Percentiles rank a stretch among this genome's conserved stretches.
phyloP scores from a whole-genome alignment of 2,888 invertebrate species.

The Nineta flava region DNA sequence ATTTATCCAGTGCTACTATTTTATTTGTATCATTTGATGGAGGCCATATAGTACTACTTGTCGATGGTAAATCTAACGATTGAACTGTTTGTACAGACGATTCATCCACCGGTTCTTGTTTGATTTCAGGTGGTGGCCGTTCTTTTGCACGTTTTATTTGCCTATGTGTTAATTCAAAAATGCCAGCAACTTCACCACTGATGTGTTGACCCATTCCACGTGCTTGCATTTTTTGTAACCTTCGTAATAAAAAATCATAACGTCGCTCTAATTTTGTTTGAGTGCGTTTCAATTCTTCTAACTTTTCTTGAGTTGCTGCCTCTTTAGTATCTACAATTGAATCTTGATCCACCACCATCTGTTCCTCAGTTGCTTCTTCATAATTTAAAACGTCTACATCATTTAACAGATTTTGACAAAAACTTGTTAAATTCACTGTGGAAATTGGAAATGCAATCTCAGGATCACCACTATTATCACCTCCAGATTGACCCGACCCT shows the following conservation, averaged over 20 bases:
- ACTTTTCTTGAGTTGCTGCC: slow-evolving; percentile 32
- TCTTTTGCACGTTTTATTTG: slow-evolving; percentile 21
- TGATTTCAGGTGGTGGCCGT: neutral
- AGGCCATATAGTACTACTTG: slow-evolving; percentile 29
- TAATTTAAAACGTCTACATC: slow-evolving; percentile 36
- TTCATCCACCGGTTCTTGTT: slow-evolving; percentile 5
- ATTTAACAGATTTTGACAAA: slow-evolving; percentile 25
- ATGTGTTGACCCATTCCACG: slow-evolving; percentile 59
- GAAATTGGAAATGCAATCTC: slow-evolving; percentile 23
- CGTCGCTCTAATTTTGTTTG: slow-evolving; percentile 51
- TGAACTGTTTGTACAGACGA: slow-evolving; percentile 6
- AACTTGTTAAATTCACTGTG: slow-evolving; percentile 21
- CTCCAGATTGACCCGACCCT: neutral
- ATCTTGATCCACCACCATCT: neutral
- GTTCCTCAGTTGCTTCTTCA: slow-evolving; percentile 29
- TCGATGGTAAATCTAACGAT: slow-evolving; percentile 4
- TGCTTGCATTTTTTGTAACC: slow-evolving; percentile 61
- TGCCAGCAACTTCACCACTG: slow-evolving; percentile 61
- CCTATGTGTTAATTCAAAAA: slow-evolving; percentile 58
- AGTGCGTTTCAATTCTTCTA: slow-evolving; percentile 30
- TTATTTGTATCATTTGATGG: slow-evolving; percentile 19
- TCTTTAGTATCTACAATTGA: slow-evolving; percentile 25
- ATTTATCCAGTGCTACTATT: slow-evolving; percentile 18
- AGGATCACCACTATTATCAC: neutral
- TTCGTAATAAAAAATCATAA: slow-evolving; percentile 52